Evolutionary conservation across 2,888 invertebrate genomes (phyloP).

Genomic region (Synergus japonicus): DNA sequence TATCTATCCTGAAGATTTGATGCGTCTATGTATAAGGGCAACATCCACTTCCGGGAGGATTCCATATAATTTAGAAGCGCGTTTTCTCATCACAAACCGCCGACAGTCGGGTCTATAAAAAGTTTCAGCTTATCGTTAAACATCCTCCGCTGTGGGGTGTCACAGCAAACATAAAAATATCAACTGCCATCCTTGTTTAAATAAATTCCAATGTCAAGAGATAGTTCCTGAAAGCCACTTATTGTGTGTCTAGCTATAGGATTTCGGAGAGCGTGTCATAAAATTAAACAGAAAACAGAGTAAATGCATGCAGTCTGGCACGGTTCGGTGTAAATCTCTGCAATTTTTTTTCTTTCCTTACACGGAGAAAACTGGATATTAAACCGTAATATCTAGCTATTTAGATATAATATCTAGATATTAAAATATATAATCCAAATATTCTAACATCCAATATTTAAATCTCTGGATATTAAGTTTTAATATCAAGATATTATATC

Average conservation of each 20-base stretch:
- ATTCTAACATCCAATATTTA: too few species aligned
- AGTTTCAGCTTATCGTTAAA: conserved; percentile 66
- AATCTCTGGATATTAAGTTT: too few species aligned
- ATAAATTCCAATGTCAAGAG: conserved; percentile 26
- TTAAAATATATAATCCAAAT: too few species aligned
- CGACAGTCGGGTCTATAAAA: conserved; percentile 64
- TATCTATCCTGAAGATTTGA: not conserved
- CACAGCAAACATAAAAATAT: conserved; percentile 43
- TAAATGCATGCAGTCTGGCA: conserved; percentile 61
- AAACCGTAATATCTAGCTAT: too few species aligned
- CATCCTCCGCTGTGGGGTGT: conserved; percentile 61
- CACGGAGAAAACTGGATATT: too few species aligned
- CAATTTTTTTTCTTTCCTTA: conserved; percentile 3
- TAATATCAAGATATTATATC: too few species aligned
- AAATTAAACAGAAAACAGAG: conserved; percentile 52
- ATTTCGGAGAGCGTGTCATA: conserved; percentile 59
- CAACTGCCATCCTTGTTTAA: conserved; percentile 18
- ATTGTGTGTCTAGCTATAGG: conserved; percentile 68
- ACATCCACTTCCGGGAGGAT: conserved; percentile 20
- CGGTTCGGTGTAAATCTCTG: conserved; percentile 42
- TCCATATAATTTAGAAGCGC: not conserved
- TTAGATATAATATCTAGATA: too few species aligned
- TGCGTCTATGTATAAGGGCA: not conserved
- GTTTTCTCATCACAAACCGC: conserved; percentile 55
- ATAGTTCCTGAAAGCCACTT: conserved; percentile 23